A percentile compares a stretch with the other conserved stretches of the same genome.
phyloP scores from a whole-genome alignment of 1,140 invertebrate genomes.

The Coboldia fuscipes region DNA sequence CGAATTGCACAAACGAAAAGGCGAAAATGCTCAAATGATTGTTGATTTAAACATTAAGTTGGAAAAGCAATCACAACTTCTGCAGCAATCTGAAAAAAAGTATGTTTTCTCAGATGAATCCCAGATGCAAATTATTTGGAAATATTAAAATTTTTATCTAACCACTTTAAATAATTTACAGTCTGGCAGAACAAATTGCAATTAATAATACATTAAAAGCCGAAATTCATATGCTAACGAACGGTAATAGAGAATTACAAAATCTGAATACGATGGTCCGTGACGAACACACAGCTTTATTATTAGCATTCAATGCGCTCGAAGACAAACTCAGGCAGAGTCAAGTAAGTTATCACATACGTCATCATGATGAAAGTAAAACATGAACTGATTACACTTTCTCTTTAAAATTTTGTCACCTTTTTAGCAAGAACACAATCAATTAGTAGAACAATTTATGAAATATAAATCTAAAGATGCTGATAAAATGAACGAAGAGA shows the following conservation, averaged over 20 bases:
- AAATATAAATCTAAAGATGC: slow-evolving; percentile 84
- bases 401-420: not conserved
- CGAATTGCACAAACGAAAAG: slow-evolving; percentile 64
- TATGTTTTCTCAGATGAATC: no score
- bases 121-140: not conserved
- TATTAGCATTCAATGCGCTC: slow-evolving; percentile 68
- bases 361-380: not conserved
- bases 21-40: slow-evolving; percentile 84
- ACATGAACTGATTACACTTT: not conserved
- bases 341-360: slow-evolving; percentile 32
- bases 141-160: slow-evolving; percentile 2
- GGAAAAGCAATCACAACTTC: slow-evolving; percentile 63
- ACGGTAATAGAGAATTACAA: slow-evolving; percentile 47
- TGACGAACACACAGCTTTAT: slow-evolving; percentile 88
- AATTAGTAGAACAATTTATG: slow-evolving; percentile 70
- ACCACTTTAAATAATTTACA: slow-evolving; percentile 25
- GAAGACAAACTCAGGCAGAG: slow-evolving; percentile 75
- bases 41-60: slow-evolving; percentile 71
- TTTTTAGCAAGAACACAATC: slow-evolving; percentile 64
- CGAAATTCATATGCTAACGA: slow-evolving; percentile 35
- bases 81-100: slow-evolving; percentile 50
- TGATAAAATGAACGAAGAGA: slow-evolving; percentile 84
- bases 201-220: slow-evolving; percentile 37
- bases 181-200: slow-evolving; percentile 47
- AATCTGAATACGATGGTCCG: slow-evolving; percentile 66